Percentiles rank a stretch among this genome's conserved stretches.
These are phyloP conservation scores for Manis crassicaudata DNA, from an alignment of 2,797 vertebrate genomes.

Conservation along the genomic window DNA sequence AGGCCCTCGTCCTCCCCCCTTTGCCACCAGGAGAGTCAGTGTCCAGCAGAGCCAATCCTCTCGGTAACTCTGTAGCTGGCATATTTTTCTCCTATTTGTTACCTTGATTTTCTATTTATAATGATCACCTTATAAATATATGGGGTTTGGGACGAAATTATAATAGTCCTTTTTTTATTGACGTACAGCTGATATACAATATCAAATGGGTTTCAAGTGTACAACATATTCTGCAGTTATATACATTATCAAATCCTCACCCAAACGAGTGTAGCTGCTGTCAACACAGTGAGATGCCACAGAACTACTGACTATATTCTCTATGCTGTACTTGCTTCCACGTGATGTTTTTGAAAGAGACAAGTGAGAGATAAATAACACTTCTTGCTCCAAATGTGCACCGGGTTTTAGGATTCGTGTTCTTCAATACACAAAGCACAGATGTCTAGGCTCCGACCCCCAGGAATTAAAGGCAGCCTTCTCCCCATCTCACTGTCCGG, in stretches of 20 bases:
- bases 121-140: background rate
- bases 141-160: background rate
- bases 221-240: too few species aligned
- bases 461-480: background rate
- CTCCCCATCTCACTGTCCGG: background rate
- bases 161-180: background rate
- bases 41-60: background rate
- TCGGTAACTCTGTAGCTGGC: background rate
- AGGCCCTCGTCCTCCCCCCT: background rate
- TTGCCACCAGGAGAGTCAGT: background rate
- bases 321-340: too few species aligned
- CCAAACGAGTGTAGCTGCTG: too few species aligned
- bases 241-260: too few species aligned
- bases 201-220: too few species aligned
- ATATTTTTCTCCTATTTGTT: background rate
- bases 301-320: too few species aligned
- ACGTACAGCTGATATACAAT: too few species aligned
- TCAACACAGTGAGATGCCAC: too few species aligned
- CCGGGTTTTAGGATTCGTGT: background rate
- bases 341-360: background rate
- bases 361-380: background rate
- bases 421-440: slow-evolving; percentile 1
- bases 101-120: slow-evolving; percentile 23
- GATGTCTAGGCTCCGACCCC: background rate
- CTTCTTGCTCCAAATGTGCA: background rate